Base-by-base conservation (phyloP, 1,140 invertebrate species). In the Hyphantria cunea region DNA sequence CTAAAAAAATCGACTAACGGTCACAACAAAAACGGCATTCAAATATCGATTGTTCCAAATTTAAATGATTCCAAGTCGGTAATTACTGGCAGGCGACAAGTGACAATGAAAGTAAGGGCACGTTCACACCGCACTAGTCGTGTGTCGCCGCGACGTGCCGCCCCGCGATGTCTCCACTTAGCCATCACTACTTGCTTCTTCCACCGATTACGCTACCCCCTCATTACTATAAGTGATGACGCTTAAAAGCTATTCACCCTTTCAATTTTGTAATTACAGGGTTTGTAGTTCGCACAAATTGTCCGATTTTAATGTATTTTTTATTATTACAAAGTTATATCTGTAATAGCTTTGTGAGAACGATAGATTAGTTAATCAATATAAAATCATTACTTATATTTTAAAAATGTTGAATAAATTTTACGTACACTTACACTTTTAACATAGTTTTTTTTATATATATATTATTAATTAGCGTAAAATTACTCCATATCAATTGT, bases 191-290 rank as follows among this genome's bases (percentile, higher is more conserved):
- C 80, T 76, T 73, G 65, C 58, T 51, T 44, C 41, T 44, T 44
- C 41, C 41, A 44, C 11, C 65, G 56, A 74, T 78, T 80, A 77
- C 71, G 48, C 61, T 54, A 66, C 68, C 62, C 82, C 73, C 83
- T 88, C 84, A 88, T 88, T 85, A 88, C 60, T 66, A 68, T 79
- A 88, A 86, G 82, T 88, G 79, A 86, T 81, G 80, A 84, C 80
- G 78, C 78, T 86, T 84, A 80, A 78, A 83, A 76, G 76, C 76
- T 77, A 85, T 74, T 75, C 66, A 76, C 68, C 62, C 77, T 77
- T 82, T 84, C 84, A 86, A 88, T 86, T 80, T 81, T 79, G 82
- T 88, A 86, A 88, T 88, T 86, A 84, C 82, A 82, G 74, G 70
- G 68, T 78, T 56, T 64, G 74, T 67, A 64, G 62, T 65, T 53